phyloP scores from a whole-genome alignment of 2,888 invertebrate species.

The Cantharis nigra region DNA sequence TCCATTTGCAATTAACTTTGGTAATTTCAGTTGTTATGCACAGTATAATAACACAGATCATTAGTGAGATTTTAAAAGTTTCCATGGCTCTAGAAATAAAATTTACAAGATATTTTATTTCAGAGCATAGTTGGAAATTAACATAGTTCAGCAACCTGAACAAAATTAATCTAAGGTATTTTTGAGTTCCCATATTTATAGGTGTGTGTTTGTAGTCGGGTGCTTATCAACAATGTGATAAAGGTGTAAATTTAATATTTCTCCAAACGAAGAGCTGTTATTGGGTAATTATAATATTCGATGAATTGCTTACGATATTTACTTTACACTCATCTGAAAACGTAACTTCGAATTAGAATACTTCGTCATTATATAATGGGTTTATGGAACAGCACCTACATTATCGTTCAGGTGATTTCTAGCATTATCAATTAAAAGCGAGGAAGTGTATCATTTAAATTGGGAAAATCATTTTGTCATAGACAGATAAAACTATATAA shows the following conservation, averaged over 20 bases:
- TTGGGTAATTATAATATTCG: background rate
- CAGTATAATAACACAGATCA: constrained; percentile 9
- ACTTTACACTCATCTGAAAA: background rate
- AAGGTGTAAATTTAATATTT: background rate
- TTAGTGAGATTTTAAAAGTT: background rate
- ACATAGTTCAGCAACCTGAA: background rate
- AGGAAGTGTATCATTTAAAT: background rate
- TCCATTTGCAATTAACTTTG: constrained; percentile 21
- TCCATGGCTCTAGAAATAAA: background rate
- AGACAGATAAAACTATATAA: background rate
- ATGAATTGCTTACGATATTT: background rate
- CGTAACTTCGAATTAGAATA: background rate
- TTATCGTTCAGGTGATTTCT: background rate
- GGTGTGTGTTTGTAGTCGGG: background rate
- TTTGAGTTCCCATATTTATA: background rate
- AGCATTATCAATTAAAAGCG: background rate
- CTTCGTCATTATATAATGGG: background rate
- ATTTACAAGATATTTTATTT: background rate
- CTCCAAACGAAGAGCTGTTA: background rate
- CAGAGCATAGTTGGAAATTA: background rate
- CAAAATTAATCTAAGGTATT: background rate
- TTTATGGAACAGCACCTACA: background rate
- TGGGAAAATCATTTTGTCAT: background rate
- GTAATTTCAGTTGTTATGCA: constrained; percentile 10
- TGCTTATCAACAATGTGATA: background rate